phyloP scores from a whole-genome alignment of 2,888 invertebrate genomes.

The Leptarthrus brevirostris region DNA sequence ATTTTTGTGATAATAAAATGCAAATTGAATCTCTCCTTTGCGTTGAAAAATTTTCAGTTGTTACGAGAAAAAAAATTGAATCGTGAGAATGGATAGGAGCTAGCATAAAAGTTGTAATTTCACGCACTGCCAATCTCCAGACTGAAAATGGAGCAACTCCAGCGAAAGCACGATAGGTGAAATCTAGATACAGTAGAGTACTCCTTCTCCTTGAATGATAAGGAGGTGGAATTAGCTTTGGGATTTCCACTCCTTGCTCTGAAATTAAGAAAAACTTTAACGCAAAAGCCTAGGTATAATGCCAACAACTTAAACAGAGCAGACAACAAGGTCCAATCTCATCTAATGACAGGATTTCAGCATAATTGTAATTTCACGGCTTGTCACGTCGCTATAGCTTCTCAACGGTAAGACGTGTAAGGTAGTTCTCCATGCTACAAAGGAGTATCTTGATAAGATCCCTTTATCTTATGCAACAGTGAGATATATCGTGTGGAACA shows the following conservation, averaged over 20 bases:
- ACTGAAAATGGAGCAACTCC: background rate
- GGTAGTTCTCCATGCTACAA: background rate
- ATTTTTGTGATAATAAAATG: no score
- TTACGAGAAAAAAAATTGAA: no score
- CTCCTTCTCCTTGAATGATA: background rate
- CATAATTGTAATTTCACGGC: constrained; percentile 49
- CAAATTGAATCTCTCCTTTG: no score
- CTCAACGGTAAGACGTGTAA: background rate
- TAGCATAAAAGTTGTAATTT: constrained; percentile 52
- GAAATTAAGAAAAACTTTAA: constrained; percentile 12
- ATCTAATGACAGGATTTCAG: constrained; percentile 38
- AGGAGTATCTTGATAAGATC: constrained; percentile 25
- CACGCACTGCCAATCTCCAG: constrained; percentile 45
- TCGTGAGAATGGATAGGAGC: no score
- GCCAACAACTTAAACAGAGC: constrained; percentile 29
- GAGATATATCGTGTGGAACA: constrained; percentile 42
- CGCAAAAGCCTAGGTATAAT: background rate
- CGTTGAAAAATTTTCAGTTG: no score
- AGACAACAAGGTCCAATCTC: constrained; percentile 9
- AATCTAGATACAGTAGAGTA: background rate
- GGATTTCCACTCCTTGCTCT: background rate
- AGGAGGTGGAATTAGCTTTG: background rate
- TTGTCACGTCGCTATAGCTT: constrained; percentile 45
- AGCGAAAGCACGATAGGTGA: background rate
- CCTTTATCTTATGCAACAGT: constrained; percentile 16